Evolutionary conservation across 2,797 vertebrate genomes (phyloP), one percentile per base, ranked within the genome.

Genomic region (Prionace glauca): DNA sequence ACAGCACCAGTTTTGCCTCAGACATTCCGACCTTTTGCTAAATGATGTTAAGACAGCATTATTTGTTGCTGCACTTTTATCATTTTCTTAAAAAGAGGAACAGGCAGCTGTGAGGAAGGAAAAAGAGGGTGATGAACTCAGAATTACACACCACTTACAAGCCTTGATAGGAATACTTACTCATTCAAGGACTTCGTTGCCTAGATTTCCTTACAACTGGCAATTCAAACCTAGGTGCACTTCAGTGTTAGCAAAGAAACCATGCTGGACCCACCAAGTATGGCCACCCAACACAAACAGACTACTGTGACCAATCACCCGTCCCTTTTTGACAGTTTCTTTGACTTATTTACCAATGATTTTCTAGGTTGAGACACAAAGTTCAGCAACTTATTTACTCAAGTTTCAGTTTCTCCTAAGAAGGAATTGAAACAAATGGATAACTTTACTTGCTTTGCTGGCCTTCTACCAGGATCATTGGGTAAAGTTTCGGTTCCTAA

Each of bases 181-280:
- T 77, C 74, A n/a, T 11, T n/a, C 74, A 14, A 77, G 74, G 74
- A 77, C n/a, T 77, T 12, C 29, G 16, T 32, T 77, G 11, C 32
- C 74, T n/a, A 12, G 32, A 77, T 77, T 77, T 32, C 29, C 32
- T n/a, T 77, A 77, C 32, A 77, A 32, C 74, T n/a, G 74, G 32
- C 9, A 32, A n/a, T 77, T 77, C 74, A 77, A 77, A 29, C 74
- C 74, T 11, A 12, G 29, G 0, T 77, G 72, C 32, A 65, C 67
- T 95, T 77, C 95, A 41, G 77, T 77, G 41, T 74, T 56, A 9
- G 62, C 45, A 94, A 79, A 65, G 56, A 56, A 67, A 84, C 91
- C 95, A 94, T 79, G 45, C 36, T 84, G 56, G 32, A 60, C 56
- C 67, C 71, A 95, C 69, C 86, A 69, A 36, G 36, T 84, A 86